Evolutionary conservation across 30 jellyfish, hydroid and myxozoan species (phyloP).

Genomic region (Chrysaora quinquecirrha): DNA sequence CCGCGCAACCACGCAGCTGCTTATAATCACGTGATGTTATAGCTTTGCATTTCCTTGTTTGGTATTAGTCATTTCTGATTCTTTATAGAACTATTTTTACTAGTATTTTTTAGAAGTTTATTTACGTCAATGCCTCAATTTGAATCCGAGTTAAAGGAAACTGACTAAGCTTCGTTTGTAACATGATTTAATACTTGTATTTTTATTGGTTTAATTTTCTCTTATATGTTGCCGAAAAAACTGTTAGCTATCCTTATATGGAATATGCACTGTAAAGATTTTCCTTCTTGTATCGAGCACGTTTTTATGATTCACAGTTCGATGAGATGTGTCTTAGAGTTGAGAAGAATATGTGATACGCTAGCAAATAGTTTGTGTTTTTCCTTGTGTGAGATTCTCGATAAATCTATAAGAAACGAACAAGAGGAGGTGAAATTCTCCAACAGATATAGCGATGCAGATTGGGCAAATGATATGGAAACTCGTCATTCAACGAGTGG

Average conservation of each 20-base stretch:
- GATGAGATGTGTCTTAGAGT: too few relatives aligned
- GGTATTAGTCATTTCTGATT: too few relatives aligned
- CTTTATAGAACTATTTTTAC: too few relatives aligned
- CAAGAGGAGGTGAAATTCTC: not conserved
- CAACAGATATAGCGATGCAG: constrained; percentile 6
- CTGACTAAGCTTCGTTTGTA: not conserved
- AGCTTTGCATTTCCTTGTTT: too few relatives aligned
- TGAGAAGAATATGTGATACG: too few relatives aligned
- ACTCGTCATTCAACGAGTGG: too few relatives aligned
- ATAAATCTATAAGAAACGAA: not conserved
- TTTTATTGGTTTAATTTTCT: too few relatives aligned
- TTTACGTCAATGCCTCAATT: not conserved
- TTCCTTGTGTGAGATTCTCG: not conserved
- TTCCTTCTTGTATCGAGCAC: not conserved
- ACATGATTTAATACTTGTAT: not conserved
- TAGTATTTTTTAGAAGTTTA: too few relatives aligned
- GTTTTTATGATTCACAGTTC: not conserved
- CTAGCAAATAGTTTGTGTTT: too few relatives aligned
- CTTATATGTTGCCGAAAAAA: not conserved
- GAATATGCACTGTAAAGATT: not conserved
- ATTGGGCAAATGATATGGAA: too few relatives aligned
- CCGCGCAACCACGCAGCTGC: too few relatives aligned
- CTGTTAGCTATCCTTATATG: not conserved
- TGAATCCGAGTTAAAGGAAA: not conserved
- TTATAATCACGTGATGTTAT: too few relatives aligned